Percentiles rank a stretch among this genome's conserved stretches.
Evolutionary conservation across 2,888 invertebrate species (phyloP).

Genomic region (Idaea dimidiata): DNA sequence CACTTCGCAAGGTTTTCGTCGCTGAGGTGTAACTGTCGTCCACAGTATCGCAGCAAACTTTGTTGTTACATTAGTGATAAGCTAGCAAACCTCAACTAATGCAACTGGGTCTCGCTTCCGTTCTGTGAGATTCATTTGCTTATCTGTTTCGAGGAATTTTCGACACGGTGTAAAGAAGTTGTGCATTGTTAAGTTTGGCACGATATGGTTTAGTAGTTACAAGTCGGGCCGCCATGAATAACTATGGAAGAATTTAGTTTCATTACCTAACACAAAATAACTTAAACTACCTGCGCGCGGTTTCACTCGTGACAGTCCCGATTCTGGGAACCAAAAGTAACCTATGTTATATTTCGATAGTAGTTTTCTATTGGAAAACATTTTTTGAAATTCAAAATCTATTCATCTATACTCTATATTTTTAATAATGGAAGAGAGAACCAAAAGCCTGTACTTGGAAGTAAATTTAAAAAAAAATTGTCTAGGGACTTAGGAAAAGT

Average conservation of each 20-base stretch:
- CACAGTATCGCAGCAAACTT: constrained; percentile 44
- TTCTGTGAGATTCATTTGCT: constrained; percentile 27
- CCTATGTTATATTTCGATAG: too few species aligned
- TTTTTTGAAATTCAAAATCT: too few species aligned
- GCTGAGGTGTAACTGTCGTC: constrained; percentile 51
- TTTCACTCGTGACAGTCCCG: too few species aligned
- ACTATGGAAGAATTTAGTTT: neutral
- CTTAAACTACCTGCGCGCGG: too few species aligned
- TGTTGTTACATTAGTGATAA: constrained; percentile 45
- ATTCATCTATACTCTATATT: too few species aligned
- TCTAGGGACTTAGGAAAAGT: too few species aligned
- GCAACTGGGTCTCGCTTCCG: constrained; percentile 30
- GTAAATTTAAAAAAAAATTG: too few species aligned
- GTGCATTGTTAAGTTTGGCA: neutral
- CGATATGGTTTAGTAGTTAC: neutral
- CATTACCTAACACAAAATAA: neutral
- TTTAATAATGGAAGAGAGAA: too few species aligned
- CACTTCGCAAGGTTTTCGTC: constrained; percentile 61
- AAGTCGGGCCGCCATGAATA: neutral
- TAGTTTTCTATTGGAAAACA: too few species aligned
- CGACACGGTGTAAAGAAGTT: neutral
- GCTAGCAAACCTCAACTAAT: constrained; percentile 33
- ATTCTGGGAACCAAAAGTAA: too few species aligned
- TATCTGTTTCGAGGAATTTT: constrained; percentile 14
- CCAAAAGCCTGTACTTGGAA: too few species aligned